Conservation (phyloP, 2,888 invertebrate species). For the Sisyra terminalis region DNA sequence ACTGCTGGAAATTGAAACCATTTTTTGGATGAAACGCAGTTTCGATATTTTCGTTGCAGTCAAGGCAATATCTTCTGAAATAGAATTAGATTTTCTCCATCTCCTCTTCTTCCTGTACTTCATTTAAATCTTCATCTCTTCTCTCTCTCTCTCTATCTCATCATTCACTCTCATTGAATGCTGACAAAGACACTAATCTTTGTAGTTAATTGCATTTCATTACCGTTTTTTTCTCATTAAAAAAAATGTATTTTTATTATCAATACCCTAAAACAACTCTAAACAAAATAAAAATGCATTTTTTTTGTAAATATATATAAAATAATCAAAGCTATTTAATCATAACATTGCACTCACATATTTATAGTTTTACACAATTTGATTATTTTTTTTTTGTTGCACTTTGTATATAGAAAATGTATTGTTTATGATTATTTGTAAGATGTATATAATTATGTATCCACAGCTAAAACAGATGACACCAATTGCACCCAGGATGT, state of each 20-base stretch:
- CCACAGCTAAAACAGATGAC: constrained; percentile 23
- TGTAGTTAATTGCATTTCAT: constrained; percentile 4
- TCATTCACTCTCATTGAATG: constrained; percentile 1
- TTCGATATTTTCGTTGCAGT: not conserved
- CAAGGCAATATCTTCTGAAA: constrained; percentile 1
- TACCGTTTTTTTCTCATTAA: not conserved
- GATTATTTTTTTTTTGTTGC: not conserved
- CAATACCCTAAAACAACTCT: too few relatives aligned
- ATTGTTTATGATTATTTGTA: constrained; percentile 6
- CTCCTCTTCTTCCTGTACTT: constrained; percentile 1
- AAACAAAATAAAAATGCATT: not conserved
- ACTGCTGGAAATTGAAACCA: too few relatives aligned
- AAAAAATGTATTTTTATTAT: not conserved
- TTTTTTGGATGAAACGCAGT: too few relatives aligned
- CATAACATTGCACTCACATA: too few relatives aligned
- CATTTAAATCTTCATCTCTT: not conserved
- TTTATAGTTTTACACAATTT: not conserved
- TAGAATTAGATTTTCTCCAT: not conserved
- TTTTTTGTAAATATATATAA: constrained; percentile 1
- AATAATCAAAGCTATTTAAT: not conserved
- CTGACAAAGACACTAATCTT: not conserved
- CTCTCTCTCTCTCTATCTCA: not conserved
- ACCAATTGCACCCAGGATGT: constrained; percentile 32
- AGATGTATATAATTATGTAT: constrained; percentile 18
- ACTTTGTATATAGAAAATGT: not conserved